phyloP scores from a whole-genome alignment of 1,140 invertebrate species.

The Ditylenchus dipsaci region DNA sequence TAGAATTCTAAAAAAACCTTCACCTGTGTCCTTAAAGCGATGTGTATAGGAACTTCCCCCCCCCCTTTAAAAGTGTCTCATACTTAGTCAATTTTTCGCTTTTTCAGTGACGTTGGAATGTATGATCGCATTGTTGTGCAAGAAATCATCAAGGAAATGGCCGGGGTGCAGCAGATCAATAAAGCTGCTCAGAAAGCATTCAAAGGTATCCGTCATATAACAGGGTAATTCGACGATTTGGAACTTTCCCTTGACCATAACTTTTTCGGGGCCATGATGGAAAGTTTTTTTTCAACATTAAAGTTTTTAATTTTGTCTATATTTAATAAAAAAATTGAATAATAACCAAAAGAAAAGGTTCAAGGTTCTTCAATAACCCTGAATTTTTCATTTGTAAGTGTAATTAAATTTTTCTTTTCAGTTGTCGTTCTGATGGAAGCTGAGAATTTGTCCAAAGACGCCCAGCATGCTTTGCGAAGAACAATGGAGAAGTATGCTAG shows the following conservation, averaged over 20 bases:
- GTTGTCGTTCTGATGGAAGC: constrained; percentile 91
- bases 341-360: no score
- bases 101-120: constrained; percentile 81
- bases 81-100: no score
- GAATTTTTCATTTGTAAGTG: no score
- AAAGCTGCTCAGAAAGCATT: constrained; percentile 66
- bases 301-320: neutral
- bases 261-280: no score
- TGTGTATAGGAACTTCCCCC: no score
- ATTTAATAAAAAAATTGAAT: constrained; percentile 3
- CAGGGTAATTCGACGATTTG: no score
- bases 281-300: no score
- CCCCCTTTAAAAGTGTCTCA: no score
- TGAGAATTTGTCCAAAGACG: constrained; percentile 90
- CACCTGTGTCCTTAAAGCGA: no score
- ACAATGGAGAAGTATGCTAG: constrained; percentile 99
- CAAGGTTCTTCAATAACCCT: constrained; percentile 16
- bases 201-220: constrained; percentile 68
- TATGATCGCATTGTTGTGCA: constrained; percentile 93
- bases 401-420: constrained; percentile 57
- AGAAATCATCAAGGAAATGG: constrained; percentile 93
- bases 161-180: constrained; percentile 78
- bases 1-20: no score
- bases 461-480: constrained; percentile 89
- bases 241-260: neutral